These are phyloP conservation scores for Phoenoteleia sp. DNA, from an alignment of 2,888 invertebrate genomes.

Conservation along the genomic window DNA sequence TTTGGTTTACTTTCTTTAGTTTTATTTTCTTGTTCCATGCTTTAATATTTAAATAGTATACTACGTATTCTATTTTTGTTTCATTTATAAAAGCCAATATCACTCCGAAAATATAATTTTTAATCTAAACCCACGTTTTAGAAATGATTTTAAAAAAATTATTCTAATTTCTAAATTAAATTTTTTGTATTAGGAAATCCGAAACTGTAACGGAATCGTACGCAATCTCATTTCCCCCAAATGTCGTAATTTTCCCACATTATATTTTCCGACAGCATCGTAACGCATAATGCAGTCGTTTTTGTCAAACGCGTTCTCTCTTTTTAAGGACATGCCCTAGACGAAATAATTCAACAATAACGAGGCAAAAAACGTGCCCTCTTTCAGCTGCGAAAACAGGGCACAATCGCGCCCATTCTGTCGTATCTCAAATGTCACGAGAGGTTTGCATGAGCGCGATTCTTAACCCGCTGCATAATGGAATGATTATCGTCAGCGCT, in stretches of 20 bases:
- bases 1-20: no score
- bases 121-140: no score
- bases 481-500: conserved; percentile 45
- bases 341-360: conserved; percentile 58
- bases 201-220: conserved; percentile 28
- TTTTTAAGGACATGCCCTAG: conserved; percentile 39
- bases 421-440: conserved; percentile 47
- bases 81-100: no score
- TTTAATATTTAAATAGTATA: no score
- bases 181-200: neutral
- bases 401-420: conserved; percentile 42
- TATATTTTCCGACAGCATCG: conserved; percentile 28
- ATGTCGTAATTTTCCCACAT: conserved; percentile 51
- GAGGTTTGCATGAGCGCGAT: conserved; percentile 36
- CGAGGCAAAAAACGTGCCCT: conserved; percentile 55
- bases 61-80: no score
- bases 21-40: no score
- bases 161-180: no score
- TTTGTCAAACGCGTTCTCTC: conserved; percentile 50
- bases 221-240: conserved; percentile 27
- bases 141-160: no score
- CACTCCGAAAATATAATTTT: no score
- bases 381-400: conserved; percentile 37
- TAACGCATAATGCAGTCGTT: conserved; percentile 40
- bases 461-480: conserved; percentile 52